Evolutionary conservation across 2,113 vertebrate species (phyloP), one percentile per base, ranked within the genome.

Genomic region (Nannospalax galili): DNA sequence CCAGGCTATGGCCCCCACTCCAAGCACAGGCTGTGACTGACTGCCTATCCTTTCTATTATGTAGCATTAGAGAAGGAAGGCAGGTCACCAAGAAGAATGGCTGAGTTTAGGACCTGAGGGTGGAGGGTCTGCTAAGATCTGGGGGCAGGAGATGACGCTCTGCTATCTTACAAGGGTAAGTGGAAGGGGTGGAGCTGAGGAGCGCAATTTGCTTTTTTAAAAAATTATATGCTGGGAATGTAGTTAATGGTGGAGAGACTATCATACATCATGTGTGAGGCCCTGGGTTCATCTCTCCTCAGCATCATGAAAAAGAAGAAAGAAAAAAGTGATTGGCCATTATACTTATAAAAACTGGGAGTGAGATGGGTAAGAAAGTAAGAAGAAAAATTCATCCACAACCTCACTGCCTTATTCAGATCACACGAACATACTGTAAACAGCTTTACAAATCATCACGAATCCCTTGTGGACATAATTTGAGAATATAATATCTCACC

Each of bases 21-120:
- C 0, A 45, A 69, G 14, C 48, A 32, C 2, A 6, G 1, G 0
- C 0, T 1, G 28, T 11, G 62, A 58, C 48, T 28, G 8, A 16
- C 65, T 60, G 16, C 30, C 67, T 10, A 35, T 0, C 37, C 3
- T 62, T 73, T 56, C 52, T 40, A 14, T 42, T 26, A 64, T 7
- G n/a, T 42, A 79, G 14, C 5, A 1, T 69, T 30, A 58, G 42
- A 70, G 90, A 24, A 58, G 8, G 35, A 70, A 28, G 11, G 52
- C 42, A 30, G 2, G 7, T 14, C 67, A 10, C 42, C n/a, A 35
- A 2, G 0, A 62, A 73, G 40, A 28, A 28, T 1, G 17, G n/a
- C 22, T 70, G 48, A 26, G 35, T 40, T 24, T 32, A 94, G 37
- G 90, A 45, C 16, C 37, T 32, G 11, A 26, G 52, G 32, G 72